Evolutionary conservation across 1,140 invertebrate species (phyloP).

Genomic region (Zaprionus africanus): DNA sequence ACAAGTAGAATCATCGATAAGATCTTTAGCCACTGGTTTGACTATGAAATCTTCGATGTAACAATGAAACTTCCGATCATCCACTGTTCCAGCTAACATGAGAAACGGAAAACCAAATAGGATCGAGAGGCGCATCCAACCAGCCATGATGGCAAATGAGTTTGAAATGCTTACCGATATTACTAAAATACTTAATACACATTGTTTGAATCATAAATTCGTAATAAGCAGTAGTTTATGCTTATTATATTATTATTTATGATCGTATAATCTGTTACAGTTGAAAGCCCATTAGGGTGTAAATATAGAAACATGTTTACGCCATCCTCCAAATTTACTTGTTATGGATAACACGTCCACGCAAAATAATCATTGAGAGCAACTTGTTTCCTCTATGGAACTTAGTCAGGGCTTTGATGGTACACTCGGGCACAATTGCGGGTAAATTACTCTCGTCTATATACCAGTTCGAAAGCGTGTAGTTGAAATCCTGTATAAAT

Average conservation of each 20-base stretch:
- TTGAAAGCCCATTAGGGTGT: background rate
- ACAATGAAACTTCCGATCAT: background rate
- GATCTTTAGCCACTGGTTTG: background rate
- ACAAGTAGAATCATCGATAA: constrained; percentile 11
- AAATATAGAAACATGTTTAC: background rate
- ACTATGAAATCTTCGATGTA: background rate
- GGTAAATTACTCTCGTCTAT: constrained; percentile 49
- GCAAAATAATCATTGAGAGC: constrained; percentile 2
- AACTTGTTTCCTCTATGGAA: constrained; percentile 24
- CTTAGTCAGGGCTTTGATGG: constrained; percentile 27
- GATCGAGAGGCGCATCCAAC: background rate
- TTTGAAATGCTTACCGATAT: background rate
- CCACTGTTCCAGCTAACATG: background rate
- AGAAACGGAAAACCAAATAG: background rate
- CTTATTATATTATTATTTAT: background rate
- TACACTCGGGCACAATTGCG: constrained; percentile 45
- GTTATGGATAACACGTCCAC: constrained; percentile 5
- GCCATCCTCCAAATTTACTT: background rate
- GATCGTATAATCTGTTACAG: background rate
- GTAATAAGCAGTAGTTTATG: background rate
- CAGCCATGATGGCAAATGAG: background rate
- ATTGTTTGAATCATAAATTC: background rate
- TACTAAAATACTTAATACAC: background rate
- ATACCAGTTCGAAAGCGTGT: constrained; percentile 46
- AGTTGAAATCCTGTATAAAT: constrained; percentile 46